Conservation (phyloP, 2,797 vertebrate genomes). For the Myotis planiceps region DNA sequence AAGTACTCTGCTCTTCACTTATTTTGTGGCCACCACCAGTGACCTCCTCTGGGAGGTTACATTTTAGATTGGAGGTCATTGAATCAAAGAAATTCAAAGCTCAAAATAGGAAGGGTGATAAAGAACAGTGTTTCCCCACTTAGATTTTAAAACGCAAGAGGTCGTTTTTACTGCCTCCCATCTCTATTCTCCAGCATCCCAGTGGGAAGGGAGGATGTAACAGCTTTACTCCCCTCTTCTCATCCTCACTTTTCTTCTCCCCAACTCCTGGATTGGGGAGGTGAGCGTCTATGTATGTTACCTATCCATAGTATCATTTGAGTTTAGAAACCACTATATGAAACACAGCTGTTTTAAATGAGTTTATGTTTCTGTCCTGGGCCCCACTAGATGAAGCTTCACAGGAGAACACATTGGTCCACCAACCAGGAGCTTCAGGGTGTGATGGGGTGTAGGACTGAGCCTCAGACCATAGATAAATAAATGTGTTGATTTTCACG, state of each 20-base stretch:
- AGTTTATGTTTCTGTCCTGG: neutral
- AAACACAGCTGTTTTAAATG: neutral
- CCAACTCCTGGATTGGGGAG: neutral
- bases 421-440: neutral
- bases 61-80: neutral
- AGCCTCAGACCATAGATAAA: neutral
- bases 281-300: neutral
- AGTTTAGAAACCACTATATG: neutral
- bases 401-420: neutral
- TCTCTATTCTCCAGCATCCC: neutral
- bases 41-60: neutral
- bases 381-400: neutral
- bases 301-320: neutral
- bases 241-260: neutral
- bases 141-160: neutral
- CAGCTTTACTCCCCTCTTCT: neutral
- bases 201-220: accelerated
- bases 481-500: neutral
- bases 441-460: neutral
- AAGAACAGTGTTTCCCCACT: neutral
- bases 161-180: neutral
- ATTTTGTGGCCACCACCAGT: neutral
- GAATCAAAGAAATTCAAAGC: neutral
- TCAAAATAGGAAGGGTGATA: neutral
- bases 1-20: neutral